These are phyloP conservation scores for Ceratoteleas bidentatus DNA, from an alignment of 1,140 invertebrate genomes.

Conservation along the genomic window DNA sequence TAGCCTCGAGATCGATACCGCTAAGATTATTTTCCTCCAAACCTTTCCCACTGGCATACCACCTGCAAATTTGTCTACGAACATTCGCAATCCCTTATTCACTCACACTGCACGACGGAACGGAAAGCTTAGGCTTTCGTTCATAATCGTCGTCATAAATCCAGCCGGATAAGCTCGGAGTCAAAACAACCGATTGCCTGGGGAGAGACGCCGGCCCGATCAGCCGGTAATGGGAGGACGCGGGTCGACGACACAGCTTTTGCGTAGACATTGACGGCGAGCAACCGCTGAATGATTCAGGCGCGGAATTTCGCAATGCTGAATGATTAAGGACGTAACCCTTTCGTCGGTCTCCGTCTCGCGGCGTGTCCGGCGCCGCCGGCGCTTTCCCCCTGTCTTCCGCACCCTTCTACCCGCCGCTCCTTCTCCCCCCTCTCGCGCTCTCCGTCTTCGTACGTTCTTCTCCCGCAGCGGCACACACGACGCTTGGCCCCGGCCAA, in stretches of 20 bases:
- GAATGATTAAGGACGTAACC: slow-evolving; percentile 78
- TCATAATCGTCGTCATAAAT: too few species aligned
- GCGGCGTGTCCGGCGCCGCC: slow-evolving; percentile 36
- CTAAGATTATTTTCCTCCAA: too few species aligned
- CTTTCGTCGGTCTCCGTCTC: slow-evolving; percentile 66
- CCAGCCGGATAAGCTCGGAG: slow-evolving; percentile 8
- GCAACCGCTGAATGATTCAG: slow-evolving; percentile 76
- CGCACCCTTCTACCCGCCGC: too few species aligned
- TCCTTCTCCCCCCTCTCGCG: slow-evolving; percentile 55
- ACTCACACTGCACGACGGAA: too few species aligned
- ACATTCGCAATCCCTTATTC: too few species aligned
- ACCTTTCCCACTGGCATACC: too few species aligned
- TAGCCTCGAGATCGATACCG: too few species aligned
- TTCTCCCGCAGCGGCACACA: slow-evolving; percentile 58
- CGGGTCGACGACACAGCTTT: slow-evolving; percentile 45
- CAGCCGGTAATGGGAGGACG: slow-evolving; percentile 20
- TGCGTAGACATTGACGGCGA: slow-evolving; percentile 60
- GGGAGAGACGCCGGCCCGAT: slow-evolving; percentile 16
- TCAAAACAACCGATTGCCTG: slow-evolving; percentile 22
- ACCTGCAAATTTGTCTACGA: too few species aligned
- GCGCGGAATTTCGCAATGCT: slow-evolving; percentile 77
- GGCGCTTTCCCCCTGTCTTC: too few species aligned
- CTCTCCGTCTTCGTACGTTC: slow-evolving; percentile 55
- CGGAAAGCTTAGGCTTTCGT: too few species aligned
- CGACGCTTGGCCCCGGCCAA: slow-evolving; percentile 69